Conservation (phyloP, 2,888 invertebrate species). For the Papilio demoleus region DNA sequence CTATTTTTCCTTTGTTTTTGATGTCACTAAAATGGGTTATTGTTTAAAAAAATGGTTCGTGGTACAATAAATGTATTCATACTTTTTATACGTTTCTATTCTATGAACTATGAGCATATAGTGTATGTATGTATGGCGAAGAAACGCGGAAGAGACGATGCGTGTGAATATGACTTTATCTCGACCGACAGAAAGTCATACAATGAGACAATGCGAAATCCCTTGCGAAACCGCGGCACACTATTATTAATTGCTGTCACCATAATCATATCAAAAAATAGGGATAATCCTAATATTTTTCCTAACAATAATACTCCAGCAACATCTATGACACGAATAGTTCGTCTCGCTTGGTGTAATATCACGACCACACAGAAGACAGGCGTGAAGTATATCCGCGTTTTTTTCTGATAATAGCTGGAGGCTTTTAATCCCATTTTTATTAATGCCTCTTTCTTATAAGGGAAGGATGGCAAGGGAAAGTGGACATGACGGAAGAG, state of each 20-base stretch:
- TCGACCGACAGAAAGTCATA: conserved; percentile 34
- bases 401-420: too few relatives aligned
- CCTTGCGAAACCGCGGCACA: conserved; percentile 38
- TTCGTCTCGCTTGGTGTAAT: too few relatives aligned
- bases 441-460: too few relatives aligned
- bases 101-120: background rate
- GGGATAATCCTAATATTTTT: background rate
- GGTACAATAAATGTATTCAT: background rate
- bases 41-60: background rate
- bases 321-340: too few relatives aligned
- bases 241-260: conserved; percentile 27
- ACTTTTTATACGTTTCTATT: background rate
- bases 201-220: conserved; percentile 40
- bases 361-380: too few relatives aligned
- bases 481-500: too few relatives aligned
- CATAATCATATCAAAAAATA: background rate
- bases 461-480: too few relatives aligned
- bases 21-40: background rate
- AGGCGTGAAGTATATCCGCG: too few relatives aligned
- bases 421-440: too few relatives aligned
- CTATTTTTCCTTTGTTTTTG: too few relatives aligned
- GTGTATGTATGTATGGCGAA: conserved; percentile 34
- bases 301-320: too few relatives aligned
- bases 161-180: conserved; percentile 39
- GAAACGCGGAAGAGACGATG: conserved; percentile 38